Conservation (phyloP, 2,888 invertebrate species). For the Tenthredo mesomela region DNA sequence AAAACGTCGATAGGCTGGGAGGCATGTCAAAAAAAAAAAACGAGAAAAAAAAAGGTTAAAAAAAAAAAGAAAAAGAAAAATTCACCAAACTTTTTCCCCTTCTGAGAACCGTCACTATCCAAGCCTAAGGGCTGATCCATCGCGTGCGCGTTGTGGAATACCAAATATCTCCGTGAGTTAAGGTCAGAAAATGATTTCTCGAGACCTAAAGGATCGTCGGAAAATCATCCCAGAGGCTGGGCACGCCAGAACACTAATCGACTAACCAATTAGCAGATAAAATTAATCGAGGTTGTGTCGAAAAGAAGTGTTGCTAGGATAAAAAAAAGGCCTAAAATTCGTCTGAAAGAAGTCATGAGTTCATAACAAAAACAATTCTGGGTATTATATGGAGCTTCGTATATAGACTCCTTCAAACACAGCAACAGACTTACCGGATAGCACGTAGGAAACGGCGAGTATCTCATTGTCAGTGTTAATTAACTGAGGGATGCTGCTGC, state of each 20-base stretch:
- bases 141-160: constrained; percentile 41
- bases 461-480: constrained; percentile 40
- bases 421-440: constrained; percentile 1
- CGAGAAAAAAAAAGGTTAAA: not conserved
- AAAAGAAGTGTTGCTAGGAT: not conserved
- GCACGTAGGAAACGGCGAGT: constrained; percentile 30
- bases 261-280: constrained; percentile 33
- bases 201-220: not conserved
- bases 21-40: constrained; percentile 2
- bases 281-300: not conserved
- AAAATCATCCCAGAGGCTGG: not conserved
- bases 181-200: constrained; percentile 41
- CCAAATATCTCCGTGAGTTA: constrained; percentile 27
- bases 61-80: not conserved
- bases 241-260: constrained; percentile 29
- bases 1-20: constrained; percentile 39
- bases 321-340: not conserved
- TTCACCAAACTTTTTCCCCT: constrained; percentile 39
- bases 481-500: constrained; percentile 26
- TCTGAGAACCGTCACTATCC: constrained; percentile 42
- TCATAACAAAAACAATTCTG: constrained; percentile 6
- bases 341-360: not conserved
- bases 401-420: constrained; percentile 1
- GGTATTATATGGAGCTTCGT: not conserved
- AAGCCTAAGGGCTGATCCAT: constrained; percentile 46